These are phyloP conservation scores for Pimpla rufipes DNA, from an alignment of 2,888 invertebrate genomes.

Conservation along the genomic window DNA sequence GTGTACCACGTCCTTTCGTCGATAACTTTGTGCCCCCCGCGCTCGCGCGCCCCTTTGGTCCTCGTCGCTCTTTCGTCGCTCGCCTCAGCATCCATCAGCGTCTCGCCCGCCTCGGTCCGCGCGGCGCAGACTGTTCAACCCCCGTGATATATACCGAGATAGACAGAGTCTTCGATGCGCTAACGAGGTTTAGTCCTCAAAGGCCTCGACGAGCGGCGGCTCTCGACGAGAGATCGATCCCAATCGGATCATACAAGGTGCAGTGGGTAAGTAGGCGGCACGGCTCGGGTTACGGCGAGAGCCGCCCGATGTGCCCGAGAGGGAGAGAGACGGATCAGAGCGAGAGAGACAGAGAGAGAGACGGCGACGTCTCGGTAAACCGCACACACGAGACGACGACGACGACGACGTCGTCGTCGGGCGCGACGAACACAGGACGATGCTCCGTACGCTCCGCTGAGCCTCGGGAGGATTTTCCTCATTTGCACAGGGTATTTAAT, in stretches of 20 bases:
- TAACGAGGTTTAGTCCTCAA: conserved; percentile 73
- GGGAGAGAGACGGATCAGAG: conserved; percentile 20
- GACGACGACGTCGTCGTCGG: neutral
- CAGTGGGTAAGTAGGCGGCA: conserved; percentile 67
- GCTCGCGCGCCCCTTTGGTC: neutral
- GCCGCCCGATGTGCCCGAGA: neutral
- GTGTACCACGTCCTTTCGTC: conserved; percentile 28
- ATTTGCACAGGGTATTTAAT: no score
- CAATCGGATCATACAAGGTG: conserved; percentile 77
- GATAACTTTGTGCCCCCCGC: conserved; percentile 35
- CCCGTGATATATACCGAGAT: conserved; percentile 48
- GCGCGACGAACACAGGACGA: conserved; percentile 18
- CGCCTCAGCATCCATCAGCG: conserved; percentile 17
- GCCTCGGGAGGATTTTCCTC: neutral
- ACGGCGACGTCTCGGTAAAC: conserved; percentile 48
- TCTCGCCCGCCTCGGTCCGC: conserved; percentile 33
- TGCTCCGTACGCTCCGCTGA: conserved; percentile 13
- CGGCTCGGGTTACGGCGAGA: conserved; percentile 54
- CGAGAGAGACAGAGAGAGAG: conserved; percentile 23
- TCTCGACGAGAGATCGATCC: conserved; percentile 73
- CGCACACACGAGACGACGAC: conserved; percentile 23
- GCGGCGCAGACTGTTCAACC: conserved; percentile 37
- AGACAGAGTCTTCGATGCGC: conserved; percentile 61
- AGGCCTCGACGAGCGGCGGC: conserved; percentile 65
- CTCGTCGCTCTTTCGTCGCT: neutral